These are phyloP conservation scores for Pitta sordida DNA, from an alignment of 2,113 vertebrate species.

Conservation along the genomic window DNA sequence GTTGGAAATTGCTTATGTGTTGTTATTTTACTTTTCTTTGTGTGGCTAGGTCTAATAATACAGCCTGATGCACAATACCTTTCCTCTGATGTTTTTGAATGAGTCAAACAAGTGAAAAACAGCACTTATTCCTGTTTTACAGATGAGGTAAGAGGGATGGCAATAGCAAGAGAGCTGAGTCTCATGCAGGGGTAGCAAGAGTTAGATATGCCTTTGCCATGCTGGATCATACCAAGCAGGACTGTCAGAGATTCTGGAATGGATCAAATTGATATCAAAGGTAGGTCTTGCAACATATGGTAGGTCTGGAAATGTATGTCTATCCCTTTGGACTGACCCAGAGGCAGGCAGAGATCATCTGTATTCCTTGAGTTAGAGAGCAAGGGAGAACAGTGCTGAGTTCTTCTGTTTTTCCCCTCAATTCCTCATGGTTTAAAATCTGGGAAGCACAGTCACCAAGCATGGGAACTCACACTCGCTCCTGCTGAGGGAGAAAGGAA, in stretches of 20 bases:
- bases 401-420: background rate
- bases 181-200: background rate
- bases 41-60: background rate
- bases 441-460: background rate
- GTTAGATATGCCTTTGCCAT: background rate
- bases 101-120: background rate
- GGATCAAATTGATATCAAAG: background rate
- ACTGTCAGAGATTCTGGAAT: background rate
- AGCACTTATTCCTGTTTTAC: background rate
- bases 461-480: background rate
- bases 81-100: background rate
- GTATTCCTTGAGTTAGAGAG: background rate
- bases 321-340: background rate
- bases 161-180: background rate
- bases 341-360: too few species aligned
- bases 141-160: background rate
- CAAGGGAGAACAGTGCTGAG: background rate
- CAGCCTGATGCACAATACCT: background rate
- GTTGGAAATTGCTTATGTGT: background rate
- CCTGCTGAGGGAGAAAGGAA: background rate
- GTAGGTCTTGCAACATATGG: background rate
- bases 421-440: background rate
- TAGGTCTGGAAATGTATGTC: fast-evolving
- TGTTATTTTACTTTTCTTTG: background rate
- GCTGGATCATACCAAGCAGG: background rate